These are phyloP conservation scores for Molossus alvarezi DNA, from an alignment of 2,797 vertebrate genomes.

Conservation along the genomic window DNA sequence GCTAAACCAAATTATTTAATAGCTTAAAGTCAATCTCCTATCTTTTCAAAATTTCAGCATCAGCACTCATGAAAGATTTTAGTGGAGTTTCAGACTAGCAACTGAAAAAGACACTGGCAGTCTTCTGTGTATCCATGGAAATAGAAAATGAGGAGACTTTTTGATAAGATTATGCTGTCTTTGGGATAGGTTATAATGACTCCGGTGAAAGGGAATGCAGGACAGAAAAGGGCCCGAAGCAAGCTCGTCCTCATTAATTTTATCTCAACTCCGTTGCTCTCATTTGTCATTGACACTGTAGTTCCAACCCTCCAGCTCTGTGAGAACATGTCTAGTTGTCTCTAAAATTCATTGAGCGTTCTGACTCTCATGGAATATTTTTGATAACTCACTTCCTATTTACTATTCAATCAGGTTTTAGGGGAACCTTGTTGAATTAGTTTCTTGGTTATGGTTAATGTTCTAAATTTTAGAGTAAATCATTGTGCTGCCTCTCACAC, in stretches of 20 bases:
- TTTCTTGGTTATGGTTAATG: constrained; percentile 69
- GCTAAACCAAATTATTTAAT: constrained; percentile 82
- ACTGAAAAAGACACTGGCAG: constrained; percentile 59
- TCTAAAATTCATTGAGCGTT: constrained; percentile 87
- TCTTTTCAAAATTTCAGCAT: constrained; percentile 80
- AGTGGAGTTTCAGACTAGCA: constrained; percentile 63
- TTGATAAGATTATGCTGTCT: constrained; percentile 82
- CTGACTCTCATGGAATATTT: constrained; percentile 83
- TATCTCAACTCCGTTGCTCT: constrained; percentile 85
- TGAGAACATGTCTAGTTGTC: constrained; percentile 83
- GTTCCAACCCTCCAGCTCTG: constrained; percentile 82
- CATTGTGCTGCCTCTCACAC: not conserved
- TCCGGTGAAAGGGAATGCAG: constrained; percentile 86
- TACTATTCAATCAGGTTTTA: constrained; percentile 54
- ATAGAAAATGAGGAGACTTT: constrained; percentile 75
- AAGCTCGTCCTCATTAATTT: constrained; percentile 89
- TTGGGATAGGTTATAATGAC: constrained; percentile 87
- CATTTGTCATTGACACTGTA: constrained; percentile 87
- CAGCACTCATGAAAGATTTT: constrained; percentile 80
- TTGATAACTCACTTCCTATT: constrained; percentile 81
- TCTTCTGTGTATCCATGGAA: constrained; percentile 76
- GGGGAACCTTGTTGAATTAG: constrained; percentile 66
- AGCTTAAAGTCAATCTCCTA: constrained; percentile 76
- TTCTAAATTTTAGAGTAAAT: constrained; percentile 72
- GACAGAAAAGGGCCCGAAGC: constrained; percentile 86